phyloP scores from a whole-genome alignment of 2,888 invertebrate genomes.

The Microdon myrmicae region DNA sequence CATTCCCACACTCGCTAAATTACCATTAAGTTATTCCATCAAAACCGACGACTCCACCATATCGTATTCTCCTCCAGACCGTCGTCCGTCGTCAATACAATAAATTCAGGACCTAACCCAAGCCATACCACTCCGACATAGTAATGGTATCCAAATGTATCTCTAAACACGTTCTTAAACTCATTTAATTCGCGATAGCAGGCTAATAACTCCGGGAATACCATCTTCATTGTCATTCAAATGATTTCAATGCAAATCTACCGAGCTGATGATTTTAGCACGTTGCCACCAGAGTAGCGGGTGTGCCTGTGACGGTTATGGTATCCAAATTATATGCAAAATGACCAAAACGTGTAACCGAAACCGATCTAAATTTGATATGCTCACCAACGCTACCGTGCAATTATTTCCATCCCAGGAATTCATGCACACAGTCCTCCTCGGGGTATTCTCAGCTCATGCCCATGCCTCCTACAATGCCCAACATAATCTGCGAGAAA shows the following conservation, averaged over 20 bases:
- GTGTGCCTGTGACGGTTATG: conserved; percentile 28
- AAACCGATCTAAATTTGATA: too few relatives aligned
- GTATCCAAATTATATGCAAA: conserved; percentile 16
- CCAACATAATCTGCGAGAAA: conserved; percentile 31
- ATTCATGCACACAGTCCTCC: too few relatives aligned
- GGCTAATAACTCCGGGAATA: conserved; percentile 33
- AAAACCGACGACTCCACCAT: too few relatives aligned
- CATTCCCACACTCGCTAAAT: too few relatives aligned
- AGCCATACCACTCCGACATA: conserved; percentile 8
- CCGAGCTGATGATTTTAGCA: conserved; percentile 20
- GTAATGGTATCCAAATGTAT: conserved; percentile 30
- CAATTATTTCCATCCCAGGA: too few relatives aligned
- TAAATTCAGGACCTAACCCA: conserved; percentile 27
- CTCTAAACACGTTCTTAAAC: conserved; percentile 41
- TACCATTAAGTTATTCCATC: too few relatives aligned
- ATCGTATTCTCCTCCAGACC: too few relatives aligned
- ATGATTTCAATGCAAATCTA: conserved; percentile 37
- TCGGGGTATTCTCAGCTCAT: too few relatives aligned
- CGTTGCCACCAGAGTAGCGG: conserved; percentile 16
- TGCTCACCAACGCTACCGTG: too few relatives aligned
- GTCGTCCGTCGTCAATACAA: too few relatives aligned
- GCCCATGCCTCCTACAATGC: conserved; percentile 8
- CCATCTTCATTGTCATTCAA: conserved; percentile 7
- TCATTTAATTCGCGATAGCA: conserved; percentile 31
- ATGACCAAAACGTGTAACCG: too few relatives aligned